Conservation (phyloP, 2,888 invertebrate species). For the Agriopis marginaria region DNA sequence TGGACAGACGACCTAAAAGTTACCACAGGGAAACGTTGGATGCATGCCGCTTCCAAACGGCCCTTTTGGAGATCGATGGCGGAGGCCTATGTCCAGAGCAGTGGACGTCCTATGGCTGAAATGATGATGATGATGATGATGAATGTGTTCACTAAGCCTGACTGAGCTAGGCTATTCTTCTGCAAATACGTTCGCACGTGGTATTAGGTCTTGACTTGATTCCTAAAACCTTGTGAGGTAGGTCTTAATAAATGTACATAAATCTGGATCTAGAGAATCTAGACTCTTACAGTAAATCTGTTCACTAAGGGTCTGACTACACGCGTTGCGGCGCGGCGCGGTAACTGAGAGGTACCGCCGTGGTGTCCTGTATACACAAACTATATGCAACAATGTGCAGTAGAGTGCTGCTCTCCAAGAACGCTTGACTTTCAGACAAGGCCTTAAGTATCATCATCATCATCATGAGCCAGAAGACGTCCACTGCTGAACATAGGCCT, state of each 20-base stretch:
- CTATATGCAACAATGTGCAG: not conserved
- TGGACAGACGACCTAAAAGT: too few species aligned
- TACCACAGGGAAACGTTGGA: too few species aligned
- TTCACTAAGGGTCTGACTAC: not conserved
- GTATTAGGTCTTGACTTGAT: slow-evolving; percentile 2
- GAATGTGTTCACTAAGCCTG: not conserved
- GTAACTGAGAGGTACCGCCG: too few species aligned
- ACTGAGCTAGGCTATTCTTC: not conserved
- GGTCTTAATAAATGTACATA: not conserved
- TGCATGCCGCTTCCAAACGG: too few species aligned
- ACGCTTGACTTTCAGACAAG: too few species aligned
- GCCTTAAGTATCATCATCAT: too few species aligned
- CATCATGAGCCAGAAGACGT: too few species aligned
- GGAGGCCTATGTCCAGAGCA: too few species aligned
- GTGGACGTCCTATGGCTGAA: too few species aligned
- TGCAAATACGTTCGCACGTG: not conserved
- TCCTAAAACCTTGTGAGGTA: slow-evolving; percentile 4
- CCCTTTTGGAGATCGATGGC: too few species aligned
- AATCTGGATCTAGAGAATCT: slow-evolving; percentile 15
- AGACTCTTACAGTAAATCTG: slow-evolving; percentile 3
- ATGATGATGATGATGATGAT: not conserved
- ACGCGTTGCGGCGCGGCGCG: not conserved
- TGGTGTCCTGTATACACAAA: not conserved
- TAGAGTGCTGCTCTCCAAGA: too few species aligned
- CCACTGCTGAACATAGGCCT: too few species aligned